Conservation (phyloP, 2,888 invertebrate species). For the Brenthis ino region DNA sequence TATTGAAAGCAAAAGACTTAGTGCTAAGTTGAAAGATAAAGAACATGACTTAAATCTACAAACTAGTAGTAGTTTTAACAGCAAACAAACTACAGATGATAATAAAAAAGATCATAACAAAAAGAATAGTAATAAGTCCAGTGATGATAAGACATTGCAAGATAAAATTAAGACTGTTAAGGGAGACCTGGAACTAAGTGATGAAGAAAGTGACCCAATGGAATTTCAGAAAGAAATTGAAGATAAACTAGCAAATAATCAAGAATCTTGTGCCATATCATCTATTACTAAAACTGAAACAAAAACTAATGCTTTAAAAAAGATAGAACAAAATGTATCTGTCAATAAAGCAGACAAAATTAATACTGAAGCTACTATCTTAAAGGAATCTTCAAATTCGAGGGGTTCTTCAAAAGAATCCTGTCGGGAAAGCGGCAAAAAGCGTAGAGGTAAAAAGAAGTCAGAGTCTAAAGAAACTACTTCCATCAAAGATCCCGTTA, state of each 20-base stretch:
- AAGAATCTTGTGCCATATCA: background rate
- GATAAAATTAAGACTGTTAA: slow-evolving; percentile 53
- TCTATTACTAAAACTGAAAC: background rate
- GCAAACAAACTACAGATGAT: background rate
- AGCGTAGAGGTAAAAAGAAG: slow-evolving; percentile 50
- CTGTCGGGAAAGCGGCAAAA: slow-evolving; percentile 41
- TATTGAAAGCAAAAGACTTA: background rate
- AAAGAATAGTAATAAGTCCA: background rate
- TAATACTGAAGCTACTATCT: background rate
- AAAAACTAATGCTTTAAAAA: background rate
- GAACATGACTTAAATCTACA: background rate
- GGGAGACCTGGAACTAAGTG: slow-evolving; percentile 71
- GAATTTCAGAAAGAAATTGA: slow-evolving; percentile 33
- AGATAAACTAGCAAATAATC: background rate
- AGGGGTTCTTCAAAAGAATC: slow-evolving; percentile 16
- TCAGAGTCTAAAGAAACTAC: slow-evolving; percentile 43
- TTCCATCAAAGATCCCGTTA: slow-evolving; percentile 42
- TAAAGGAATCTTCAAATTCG: slow-evolving; percentile 12
- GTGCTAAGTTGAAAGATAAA: background rate
- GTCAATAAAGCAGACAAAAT: background rate
- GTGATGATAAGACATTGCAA: slow-evolving; percentile 16
- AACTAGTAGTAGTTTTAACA: background rate
- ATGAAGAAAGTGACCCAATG: slow-evolving; percentile 61
- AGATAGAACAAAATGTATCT: background rate
- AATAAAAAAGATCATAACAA: background rate